These are phyloP conservation scores for Lithophane leautieri DNA, from an alignment of 2,888 invertebrate species.

Conservation along the genomic window DNA sequence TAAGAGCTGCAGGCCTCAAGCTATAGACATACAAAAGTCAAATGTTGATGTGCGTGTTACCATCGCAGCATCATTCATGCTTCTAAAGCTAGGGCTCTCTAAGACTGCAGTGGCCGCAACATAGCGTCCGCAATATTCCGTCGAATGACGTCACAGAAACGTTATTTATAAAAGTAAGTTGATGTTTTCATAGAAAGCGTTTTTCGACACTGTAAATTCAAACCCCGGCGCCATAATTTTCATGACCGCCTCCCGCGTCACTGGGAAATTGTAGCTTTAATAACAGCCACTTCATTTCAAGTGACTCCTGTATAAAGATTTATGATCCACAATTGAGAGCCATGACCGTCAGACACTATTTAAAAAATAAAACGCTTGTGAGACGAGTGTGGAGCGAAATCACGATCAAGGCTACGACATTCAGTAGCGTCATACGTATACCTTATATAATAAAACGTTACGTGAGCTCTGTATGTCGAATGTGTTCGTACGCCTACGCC, in stretches of 20 bases:
- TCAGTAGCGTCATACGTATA: background rate
- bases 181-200: background rate
- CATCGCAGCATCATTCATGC: background rate
- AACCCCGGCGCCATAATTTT: background rate
- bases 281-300: slow-evolving; percentile 9
- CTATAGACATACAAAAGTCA: background rate
- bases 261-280: background rate
- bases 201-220: background rate
- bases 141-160: background rate
- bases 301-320: slow-evolving; percentile 1
- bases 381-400: background rate
- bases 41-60: background rate
- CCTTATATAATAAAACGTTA: background rate
- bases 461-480: background rate
- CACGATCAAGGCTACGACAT: slow-evolving; percentile 21
- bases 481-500: background rate
- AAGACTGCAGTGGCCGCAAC: too few relatives aligned
- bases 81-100: background rate
- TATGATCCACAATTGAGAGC: slow-evolving; percentile 33
- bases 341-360: slow-evolving; percentile 17
- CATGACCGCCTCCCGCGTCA: background rate
- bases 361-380: slow-evolving; percentile 23
- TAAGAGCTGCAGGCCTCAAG: background rate
- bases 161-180: background rate
- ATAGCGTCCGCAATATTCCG: too few relatives aligned